phyloP scores from a whole-genome alignment of 2,113 vertebrate genomes.

The Fulica atra region DNA sequence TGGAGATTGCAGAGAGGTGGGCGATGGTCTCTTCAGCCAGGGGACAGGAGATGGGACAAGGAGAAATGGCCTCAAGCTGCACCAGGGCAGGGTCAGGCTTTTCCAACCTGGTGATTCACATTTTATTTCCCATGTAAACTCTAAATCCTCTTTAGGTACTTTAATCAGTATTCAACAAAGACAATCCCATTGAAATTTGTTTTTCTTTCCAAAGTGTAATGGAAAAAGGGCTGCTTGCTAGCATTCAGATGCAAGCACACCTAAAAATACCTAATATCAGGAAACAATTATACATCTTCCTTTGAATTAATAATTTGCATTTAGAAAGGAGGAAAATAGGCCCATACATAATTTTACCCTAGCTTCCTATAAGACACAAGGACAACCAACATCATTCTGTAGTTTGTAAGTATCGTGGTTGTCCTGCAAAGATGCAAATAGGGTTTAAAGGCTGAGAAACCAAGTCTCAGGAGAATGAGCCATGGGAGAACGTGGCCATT shows the following conservation, averaged over 20 bases:
- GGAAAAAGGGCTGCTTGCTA: conserved; percentile 1
- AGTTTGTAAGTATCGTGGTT: neutral
- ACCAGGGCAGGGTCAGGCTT: too few species aligned
- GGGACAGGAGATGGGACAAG: too few species aligned
- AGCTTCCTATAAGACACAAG: conserved; percentile 6
- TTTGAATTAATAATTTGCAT: conserved; percentile 46
- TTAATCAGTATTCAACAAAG: conserved; percentile 51
- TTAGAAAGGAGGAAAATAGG: conserved; percentile 30
- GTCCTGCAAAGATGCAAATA: neutral
- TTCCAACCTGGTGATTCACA: too few species aligned
- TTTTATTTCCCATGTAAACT: neutral
- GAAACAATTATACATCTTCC: conserved; percentile 50
- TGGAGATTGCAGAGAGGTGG: too few species aligned
- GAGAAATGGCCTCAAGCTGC: too few species aligned
- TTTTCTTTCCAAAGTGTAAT: conserved; percentile 39
- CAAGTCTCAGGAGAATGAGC: neutral
- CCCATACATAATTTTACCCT: neutral
- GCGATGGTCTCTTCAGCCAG: too few species aligned
- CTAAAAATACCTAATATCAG: conserved; percentile 47
- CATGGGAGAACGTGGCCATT: neutral
- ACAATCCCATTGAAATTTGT: conserved; percentile 26
- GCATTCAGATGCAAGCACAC: conserved; percentile 15
- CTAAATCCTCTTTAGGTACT: conserved; percentile 14
- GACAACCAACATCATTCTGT: neutral
- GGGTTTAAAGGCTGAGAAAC: neutral